Percentiles rank a stretch among this genome's conserved stretches.
Evolutionary conservation across 92 coral and sea anemone species (phyloP).

Genomic region (Epizoanthus rinbou): DNA sequence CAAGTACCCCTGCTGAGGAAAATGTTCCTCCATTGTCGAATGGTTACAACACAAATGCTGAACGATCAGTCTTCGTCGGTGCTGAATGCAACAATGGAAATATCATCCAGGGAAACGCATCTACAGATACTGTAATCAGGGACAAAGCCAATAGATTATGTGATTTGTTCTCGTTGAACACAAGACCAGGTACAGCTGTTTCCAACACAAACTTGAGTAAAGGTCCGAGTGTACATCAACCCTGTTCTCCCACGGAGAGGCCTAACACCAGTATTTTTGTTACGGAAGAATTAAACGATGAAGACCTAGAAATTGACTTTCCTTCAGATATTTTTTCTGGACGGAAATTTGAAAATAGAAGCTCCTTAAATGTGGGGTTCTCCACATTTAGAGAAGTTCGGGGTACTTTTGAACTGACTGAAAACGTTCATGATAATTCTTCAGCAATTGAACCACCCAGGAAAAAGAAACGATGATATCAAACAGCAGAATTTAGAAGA

Average conservation of each 20-base stretch:
- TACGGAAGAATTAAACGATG: conserved; percentile 74
- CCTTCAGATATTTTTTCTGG: conserved; percentile 34
- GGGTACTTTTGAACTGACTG: neutral
- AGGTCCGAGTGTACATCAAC: neutral
- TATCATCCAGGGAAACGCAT: neutral
- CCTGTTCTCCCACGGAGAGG: neutral
- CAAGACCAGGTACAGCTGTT: neutral
- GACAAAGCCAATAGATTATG: neutral
- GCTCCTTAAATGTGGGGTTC: neutral
- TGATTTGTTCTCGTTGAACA: neutral
- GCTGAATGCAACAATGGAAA: too few relatives aligned
- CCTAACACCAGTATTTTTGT: conserved; percentile 51
- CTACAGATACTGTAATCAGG: neutral
- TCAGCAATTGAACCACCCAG: conserved; percentile 11
- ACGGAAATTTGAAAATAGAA: neutral
- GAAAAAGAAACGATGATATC: conserved; percentile 7
- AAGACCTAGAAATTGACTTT: conserved; percentile 81
- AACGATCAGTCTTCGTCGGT: neutral
- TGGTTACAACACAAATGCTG: neutral
- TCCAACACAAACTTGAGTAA: neutral
- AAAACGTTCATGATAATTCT: neutral
- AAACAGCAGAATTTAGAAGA: too few relatives aligned
- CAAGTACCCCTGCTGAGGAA: neutral
- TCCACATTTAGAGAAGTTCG: conserved; percentile 1
- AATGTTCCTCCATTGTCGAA: neutral